A percentile compares a stretch with the other conserved stretches of the same genome.
These are phyloP conservation scores for Idaea aversata DNA, from an alignment of 2,888 invertebrate genomes.

Conservation along the genomic window DNA sequence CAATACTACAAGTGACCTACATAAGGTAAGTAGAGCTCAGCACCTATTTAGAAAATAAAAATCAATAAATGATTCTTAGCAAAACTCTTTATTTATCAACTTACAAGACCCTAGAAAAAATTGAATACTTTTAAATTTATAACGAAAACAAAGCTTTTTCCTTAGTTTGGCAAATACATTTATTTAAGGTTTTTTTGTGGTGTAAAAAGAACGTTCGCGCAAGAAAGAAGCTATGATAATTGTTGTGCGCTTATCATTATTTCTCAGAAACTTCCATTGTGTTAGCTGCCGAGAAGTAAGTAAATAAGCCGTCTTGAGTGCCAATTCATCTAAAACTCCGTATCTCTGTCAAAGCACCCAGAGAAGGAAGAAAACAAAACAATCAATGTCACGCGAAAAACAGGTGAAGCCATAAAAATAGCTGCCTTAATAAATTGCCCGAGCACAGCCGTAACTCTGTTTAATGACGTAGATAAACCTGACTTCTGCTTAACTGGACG, in stretches of 20 bases:
- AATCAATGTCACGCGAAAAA: conserved; percentile 23
- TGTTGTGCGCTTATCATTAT: neutral
- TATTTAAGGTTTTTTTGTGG: too few relatives aligned
- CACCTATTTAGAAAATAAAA: too few relatives aligned
- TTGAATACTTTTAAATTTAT: too few relatives aligned
- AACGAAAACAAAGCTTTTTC: too few relatives aligned
- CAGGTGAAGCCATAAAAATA: conserved; percentile 27
- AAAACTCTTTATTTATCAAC: too few relatives aligned
- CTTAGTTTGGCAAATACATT: too few relatives aligned
- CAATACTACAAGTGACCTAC: too few relatives aligned
- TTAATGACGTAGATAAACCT: conserved; percentile 22
- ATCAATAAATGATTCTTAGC: too few relatives aligned
- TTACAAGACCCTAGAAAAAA: too few relatives aligned
- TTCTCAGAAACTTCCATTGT: neutral
- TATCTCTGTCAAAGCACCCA: neutral
- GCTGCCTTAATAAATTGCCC: conserved; percentile 23
- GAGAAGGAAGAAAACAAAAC: conserved; percentile 18
- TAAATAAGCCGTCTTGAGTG: neutral
- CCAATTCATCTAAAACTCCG: neutral
- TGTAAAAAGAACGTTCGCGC: too few relatives aligned
- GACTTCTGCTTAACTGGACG: conserved; percentile 10
- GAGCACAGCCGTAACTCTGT: conserved; percentile 20
- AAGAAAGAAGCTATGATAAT: neutral
- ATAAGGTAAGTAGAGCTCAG: too few relatives aligned
- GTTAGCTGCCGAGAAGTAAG: neutral